These are phyloP conservation scores for Drosophila histrio DNA, from an alignment of 2,888 invertebrate genomes.

Conservation along the genomic window DNA sequence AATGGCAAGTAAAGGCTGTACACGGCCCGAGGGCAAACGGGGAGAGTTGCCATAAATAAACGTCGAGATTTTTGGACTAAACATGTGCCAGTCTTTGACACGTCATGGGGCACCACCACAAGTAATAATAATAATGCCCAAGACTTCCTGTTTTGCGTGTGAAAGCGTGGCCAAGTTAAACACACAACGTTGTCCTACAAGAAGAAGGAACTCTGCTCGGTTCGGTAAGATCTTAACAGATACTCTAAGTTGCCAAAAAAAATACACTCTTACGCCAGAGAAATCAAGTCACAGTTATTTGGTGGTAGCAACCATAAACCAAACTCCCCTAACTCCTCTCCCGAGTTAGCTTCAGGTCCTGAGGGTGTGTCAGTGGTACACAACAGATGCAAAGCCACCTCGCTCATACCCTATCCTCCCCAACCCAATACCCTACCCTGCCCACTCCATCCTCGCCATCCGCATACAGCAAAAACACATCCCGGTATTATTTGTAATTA, in stretches of 20 bases:
- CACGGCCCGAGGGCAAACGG: slow-evolving; percentile 26
- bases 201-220: slow-evolving; percentile 8
- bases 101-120: slow-evolving; percentile 15
- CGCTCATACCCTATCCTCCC: slow-evolving; percentile 22
- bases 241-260: neutral
- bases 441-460: neutral
- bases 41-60: slow-evolving; percentile 55
- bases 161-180: slow-evolving; percentile 39
- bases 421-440: neutral
- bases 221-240: neutral
- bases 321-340: neutral
- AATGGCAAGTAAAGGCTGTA: slow-evolving; percentile 61
- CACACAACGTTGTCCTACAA: neutral
- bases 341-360: slow-evolving; percentile 4
- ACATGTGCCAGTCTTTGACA: slow-evolving; percentile 55
- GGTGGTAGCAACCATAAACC: slow-evolving; percentile 40
- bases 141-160: slow-evolving; percentile 61
- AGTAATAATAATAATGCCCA: slow-evolving; percentile 21
- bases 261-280: slow-evolving; percentile 42
- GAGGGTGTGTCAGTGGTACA: slow-evolving; percentile 75
- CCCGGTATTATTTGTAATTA: slow-evolving; percentile 79
- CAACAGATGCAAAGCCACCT: slow-evolving; percentile 61
- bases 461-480: neutral
- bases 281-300: slow-evolving; percentile 71
- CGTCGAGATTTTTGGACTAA: slow-evolving; percentile 47